Conservation (phyloP, 1,140 invertebrate genomes). For the Magallana angulata region DNA sequence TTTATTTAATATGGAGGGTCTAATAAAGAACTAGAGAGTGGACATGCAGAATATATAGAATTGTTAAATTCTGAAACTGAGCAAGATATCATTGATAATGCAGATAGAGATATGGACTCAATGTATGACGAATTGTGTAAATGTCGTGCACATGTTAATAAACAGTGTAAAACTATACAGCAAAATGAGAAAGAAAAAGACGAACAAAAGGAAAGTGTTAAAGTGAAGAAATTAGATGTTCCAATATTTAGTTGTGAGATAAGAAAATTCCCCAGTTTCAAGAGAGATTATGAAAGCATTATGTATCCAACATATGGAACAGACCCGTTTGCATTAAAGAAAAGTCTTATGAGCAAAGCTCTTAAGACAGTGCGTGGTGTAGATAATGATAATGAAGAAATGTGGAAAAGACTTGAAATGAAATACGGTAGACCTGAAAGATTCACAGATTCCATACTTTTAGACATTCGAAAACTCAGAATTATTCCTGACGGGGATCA, state of each 20-base stretch:
- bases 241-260: not conserved
- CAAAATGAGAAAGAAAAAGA: too few relatives aligned
- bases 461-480: too few relatives aligned
- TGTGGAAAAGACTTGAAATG: too few relatives aligned
- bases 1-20: constrained; percentile 33
- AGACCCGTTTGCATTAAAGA: constrained; percentile 30
- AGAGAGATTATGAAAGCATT: not conserved
- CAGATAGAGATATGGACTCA: not conserved
- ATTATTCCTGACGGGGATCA: too few relatives aligned
- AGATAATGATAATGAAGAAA: not conserved
- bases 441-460: too few relatives aligned
- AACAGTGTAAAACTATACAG: too few relatives aligned
- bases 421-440: too few relatives aligned
- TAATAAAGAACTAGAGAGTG: constrained; percentile 10
- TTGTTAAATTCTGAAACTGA: constrained; percentile 28
- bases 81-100: constrained; percentile 1
- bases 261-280: not conserved
- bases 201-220: too few relatives aligned
- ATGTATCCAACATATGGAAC: constrained; percentile 30
- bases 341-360: not conserved
- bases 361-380: not conserved
- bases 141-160: too few relatives aligned
- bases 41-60: not conserved
- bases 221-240: too few relatives aligned
- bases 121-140: too few relatives aligned